These are phyloP conservation scores for Solenopsis invicta DNA, from an alignment of 1,140 invertebrate species.

Conservation along the genomic window DNA sequence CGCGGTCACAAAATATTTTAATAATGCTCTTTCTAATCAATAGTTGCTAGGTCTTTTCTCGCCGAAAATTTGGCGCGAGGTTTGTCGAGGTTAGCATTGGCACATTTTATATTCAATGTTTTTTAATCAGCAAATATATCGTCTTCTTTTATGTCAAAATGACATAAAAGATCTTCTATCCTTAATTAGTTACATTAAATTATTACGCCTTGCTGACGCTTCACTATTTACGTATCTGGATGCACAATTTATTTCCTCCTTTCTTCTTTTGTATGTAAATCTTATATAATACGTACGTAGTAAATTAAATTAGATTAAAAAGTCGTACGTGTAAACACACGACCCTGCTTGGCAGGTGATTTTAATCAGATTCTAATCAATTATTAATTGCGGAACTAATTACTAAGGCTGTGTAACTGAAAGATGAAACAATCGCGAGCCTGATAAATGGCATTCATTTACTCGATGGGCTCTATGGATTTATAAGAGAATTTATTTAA, in stretches of 20 bases:
- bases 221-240: background rate
- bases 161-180: background rate
- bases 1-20: conserved; percentile 21
- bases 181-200: background rate
- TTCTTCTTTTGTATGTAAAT: background rate
- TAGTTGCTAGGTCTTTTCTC: background rate
- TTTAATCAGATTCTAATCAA: background rate
- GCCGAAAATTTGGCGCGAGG: background rate
- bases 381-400: background rate
- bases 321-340: background rate
- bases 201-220: background rate
- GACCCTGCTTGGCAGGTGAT: background rate
- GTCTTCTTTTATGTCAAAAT: background rate
- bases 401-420: background rate
- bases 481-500: conserved; percentile 28
- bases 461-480: background rate
- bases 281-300: background rate
- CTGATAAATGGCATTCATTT: background rate
- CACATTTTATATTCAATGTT: background rate
- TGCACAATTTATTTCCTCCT: background rate
- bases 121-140: background rate
- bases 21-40: background rate
- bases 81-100: background rate
- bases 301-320: background rate
- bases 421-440: background rate